phyloP scores from a whole-genome alignment of 1,140 invertebrate genomes.

The Telenomus remus region DNA sequence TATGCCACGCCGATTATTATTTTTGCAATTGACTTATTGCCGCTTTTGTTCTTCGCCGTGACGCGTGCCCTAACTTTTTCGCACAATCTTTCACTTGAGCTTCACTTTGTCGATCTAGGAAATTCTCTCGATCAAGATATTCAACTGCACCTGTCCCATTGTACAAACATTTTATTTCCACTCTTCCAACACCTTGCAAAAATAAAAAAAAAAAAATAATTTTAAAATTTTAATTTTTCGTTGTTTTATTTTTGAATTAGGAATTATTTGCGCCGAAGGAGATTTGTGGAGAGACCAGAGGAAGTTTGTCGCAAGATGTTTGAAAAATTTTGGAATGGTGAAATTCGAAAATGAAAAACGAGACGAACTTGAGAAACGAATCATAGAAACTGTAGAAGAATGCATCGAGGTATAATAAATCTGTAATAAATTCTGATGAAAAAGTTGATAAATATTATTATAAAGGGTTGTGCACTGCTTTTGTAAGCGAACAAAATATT shows the following conservation, averaged over 20 bases:
- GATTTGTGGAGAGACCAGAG: slow-evolving; percentile 88
- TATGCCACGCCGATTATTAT: slow-evolving; percentile 42
- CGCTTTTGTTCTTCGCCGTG: slow-evolving; percentile 25
- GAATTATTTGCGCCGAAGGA: slow-evolving; percentile 88
- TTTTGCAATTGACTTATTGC: slow-evolving; percentile 46
- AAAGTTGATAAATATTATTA: too few relatives aligned
- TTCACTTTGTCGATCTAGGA: slow-evolving; percentile 49
- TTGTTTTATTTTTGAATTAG: slow-evolving; percentile 73
- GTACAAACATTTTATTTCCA: too few relatives aligned
- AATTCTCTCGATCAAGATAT: slow-evolving; percentile 38
- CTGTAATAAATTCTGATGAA: too few relatives aligned
- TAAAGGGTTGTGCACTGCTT: too few relatives aligned
- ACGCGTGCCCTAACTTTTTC: slow-evolving; percentile 14
- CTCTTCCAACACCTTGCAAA: too few relatives aligned
- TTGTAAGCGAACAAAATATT: too few relatives aligned
- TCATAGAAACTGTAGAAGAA: slow-evolving; percentile 79
- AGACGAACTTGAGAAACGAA: slow-evolving; percentile 80
- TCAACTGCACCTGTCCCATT: too few relatives aligned
- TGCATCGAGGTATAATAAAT: slow-evolving; percentile 76
- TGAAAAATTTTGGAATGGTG: slow-evolving; percentile 86
- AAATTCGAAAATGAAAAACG: slow-evolving; percentile 78
- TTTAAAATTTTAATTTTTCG: too few relatives aligned
- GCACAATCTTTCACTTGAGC: slow-evolving; percentile 62
- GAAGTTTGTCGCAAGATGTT: slow-evolving; percentile 81
- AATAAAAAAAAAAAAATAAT: too few relatives aligned